Conservation (phyloP, 2,797 vertebrate genomes). For the Steatocranus sp. region DNA sequence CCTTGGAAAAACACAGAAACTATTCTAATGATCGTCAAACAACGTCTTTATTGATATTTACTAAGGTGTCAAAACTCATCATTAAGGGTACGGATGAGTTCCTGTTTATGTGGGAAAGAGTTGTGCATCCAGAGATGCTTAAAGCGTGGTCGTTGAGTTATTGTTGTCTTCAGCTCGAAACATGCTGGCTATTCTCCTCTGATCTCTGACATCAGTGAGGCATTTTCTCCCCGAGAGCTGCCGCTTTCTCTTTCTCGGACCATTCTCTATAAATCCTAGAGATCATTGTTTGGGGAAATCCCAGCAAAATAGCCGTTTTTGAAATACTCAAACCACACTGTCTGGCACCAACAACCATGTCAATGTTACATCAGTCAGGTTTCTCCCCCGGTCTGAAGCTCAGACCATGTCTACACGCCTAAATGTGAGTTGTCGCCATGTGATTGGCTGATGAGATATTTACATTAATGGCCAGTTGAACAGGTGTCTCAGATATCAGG, state of each 20-base stretch:
- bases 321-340: neutral
- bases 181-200: neutral
- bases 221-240: neutral
- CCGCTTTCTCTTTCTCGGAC: neutral
- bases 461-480: neutral
- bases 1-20: neutral
- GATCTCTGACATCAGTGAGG: neutral
- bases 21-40: neutral
- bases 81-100: neutral
- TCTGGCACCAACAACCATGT: neutral
- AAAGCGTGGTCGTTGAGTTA: neutral
- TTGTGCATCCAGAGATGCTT: neutral
- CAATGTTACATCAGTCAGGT: neutral
- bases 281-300: neutral
- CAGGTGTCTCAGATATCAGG: neutral
- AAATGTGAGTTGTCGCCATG: neutral
- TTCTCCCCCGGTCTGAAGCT: neutral
- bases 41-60: neutral
- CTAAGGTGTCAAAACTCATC: neutral
- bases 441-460: neutral
- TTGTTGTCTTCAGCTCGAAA: neutral
- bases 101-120: neutral
- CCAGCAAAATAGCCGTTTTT: neutral
- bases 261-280: neutral
- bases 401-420: neutral